These are phyloP conservation scores for Rhinoraja longicauda DNA, from an alignment of 2,797 vertebrate species.

Conservation along the genomic window DNA sequence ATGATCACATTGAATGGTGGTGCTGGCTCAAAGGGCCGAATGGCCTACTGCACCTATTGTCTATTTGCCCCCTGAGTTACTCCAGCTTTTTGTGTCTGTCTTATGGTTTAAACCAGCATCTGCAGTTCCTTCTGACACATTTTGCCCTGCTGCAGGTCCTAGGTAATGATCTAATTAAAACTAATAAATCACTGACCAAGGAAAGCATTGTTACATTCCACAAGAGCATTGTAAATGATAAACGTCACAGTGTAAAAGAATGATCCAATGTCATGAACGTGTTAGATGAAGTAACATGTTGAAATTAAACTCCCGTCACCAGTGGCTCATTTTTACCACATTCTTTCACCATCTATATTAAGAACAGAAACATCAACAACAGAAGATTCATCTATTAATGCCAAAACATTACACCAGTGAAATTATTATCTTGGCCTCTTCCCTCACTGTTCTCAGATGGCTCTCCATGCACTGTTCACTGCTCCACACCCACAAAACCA, in stretches of 20 bases:
- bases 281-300: constrained; percentile 4
- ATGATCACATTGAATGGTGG: too few species aligned
- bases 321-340: not conserved
- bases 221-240: not conserved
- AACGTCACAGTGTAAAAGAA: not conserved
- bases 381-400: not conserved
- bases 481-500: not conserved
- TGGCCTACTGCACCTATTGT: too few species aligned
- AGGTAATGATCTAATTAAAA: not conserved
- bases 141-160: not conserved
- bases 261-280: not conserved
- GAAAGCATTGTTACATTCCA: constrained; percentile 21
- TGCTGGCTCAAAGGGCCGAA: too few species aligned
- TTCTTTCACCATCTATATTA: not conserved
- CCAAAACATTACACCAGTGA: not conserved
- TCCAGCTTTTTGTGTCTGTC: too few species aligned
- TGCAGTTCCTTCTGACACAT: too few species aligned
- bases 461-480: not conserved
- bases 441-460: not conserved
- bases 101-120: too few species aligned
- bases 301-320: not conserved
- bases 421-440: not conserved
- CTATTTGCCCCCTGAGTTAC: too few species aligned
- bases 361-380: not conserved
- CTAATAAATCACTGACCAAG: not conserved